Evolutionary conservation across 2,888 invertebrate genomes (phyloP).

Genomic region (Drosophila mulleri): DNA sequence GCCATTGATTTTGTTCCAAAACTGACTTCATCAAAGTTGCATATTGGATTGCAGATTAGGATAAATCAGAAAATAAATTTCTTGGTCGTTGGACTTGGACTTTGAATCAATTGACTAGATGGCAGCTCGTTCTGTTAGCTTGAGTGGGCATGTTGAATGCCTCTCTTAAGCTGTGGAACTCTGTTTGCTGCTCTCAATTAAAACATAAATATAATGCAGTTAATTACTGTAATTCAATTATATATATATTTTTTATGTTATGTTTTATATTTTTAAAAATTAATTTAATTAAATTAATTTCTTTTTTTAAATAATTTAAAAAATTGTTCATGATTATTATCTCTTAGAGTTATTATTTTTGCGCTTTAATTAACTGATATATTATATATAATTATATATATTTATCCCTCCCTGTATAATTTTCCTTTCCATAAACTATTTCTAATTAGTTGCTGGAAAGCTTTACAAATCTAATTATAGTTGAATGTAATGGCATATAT

Average conservation of each 20-base stretch:
- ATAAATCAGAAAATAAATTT: constrained; percentile 3
- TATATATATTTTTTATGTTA: too few relatives aligned
- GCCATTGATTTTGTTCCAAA: constrained; percentile 19
- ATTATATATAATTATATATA: too few relatives aligned
- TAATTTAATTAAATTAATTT: too few relatives aligned
- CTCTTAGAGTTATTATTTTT: too few relatives aligned
- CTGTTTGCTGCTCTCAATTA: not conserved
- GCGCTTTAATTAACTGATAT: too few relatives aligned
- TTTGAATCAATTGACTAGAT: not conserved
- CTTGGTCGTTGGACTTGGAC: not conserved
- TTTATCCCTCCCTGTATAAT: too few relatives aligned
- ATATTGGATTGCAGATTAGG: constrained; percentile 3
- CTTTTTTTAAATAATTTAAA: too few relatives aligned
- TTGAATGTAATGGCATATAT: not conserved
- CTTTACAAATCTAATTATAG: not conserved
- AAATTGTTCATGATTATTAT: too few relatives aligned
- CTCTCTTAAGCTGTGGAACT: not conserved
- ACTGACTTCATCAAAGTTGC: constrained; percentile 6
- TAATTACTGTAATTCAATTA: too few relatives aligned
- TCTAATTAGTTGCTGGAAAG: not conserved
- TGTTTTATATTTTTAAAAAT: too few relatives aligned
- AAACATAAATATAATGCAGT: too few relatives aligned
- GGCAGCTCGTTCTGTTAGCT: too few relatives aligned
- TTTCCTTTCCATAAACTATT: not conserved
- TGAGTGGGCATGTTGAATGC: not conserved